Base-by-base conservation (phyloP, 2,113 vertebrate genomes). In the Alligator mississippiensis region DNA sequence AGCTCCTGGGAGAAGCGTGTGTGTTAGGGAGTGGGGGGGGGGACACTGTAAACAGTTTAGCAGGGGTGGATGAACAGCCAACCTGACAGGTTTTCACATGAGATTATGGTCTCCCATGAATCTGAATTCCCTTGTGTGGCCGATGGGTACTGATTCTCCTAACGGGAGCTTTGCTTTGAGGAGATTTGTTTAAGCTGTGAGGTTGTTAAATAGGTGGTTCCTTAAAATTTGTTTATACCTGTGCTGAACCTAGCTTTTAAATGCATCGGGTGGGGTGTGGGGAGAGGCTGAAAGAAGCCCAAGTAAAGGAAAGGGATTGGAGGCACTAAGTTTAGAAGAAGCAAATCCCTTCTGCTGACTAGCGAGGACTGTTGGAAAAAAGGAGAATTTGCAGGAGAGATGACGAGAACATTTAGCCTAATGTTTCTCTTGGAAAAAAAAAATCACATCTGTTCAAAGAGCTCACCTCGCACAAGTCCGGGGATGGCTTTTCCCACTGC, bases 301-400 rank as follows among this genome's bases (percentile, higher is more conserved):
- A 47, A 74, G 82, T 27, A 79, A 94, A 79, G 68, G 9, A 88
- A 95, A 95, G 55, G 70, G 80, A 95, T 96, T 92, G 88, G n/a
- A 72, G 80, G 70, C 0, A 0, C 66, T 68, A 28, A 15, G 11
- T 88, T 95, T 95, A 89, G 74, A 77, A 94, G 55, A 47, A 38
- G 47, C 24, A 6, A 47, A 47, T 74, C 34, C 34, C 22, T 13
- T 22, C 8, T 47, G 13, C 34, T 72, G 30, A 22, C 68, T 72
- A 14, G 70, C 70, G 5, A 34, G 34, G 70, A 24, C 25, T 74
- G 70, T 74, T 30, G 70, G 70, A 72, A 72, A 11, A 30, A 47
- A 47, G 47, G 58, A 85, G 34, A 3, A 79, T 59, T 75, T 61
- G 68, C 38, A 90, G 68, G 34, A 92, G 74, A 92, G 12, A 74